Percentiles rank a stretch among this genome's conserved stretches.
Evolutionary conservation across 2,888 invertebrate genomes (phyloP).

Genomic region (Parasteatoda lunata): DNA sequence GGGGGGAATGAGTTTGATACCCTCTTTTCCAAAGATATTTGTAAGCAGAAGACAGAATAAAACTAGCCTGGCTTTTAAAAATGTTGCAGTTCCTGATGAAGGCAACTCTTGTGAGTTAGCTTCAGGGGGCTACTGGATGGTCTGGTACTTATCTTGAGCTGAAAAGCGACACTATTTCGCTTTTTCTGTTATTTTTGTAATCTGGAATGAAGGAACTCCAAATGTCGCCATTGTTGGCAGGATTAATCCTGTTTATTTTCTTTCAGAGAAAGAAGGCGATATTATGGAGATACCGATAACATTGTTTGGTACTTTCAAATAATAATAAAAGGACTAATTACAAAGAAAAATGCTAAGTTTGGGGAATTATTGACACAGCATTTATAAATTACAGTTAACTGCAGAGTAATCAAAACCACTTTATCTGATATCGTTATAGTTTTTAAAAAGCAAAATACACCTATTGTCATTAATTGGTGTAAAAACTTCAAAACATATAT

Average conservation of each 20-base stretch:
- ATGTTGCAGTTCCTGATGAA: conserved; percentile 19
- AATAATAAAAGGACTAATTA: too few species aligned
- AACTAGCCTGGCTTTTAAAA: not conserved
- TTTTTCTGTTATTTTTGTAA: not conserved
- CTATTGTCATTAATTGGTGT: too few species aligned
- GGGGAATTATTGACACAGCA: too few species aligned
- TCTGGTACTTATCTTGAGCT: not conserved
- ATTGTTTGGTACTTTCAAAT: too few species aligned
- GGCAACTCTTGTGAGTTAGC: not conserved
- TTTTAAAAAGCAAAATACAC: too few species aligned
- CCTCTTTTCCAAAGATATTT: conserved; percentile 22
- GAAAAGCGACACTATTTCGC: not conserved
- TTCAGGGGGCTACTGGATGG: conserved; percentile 4
- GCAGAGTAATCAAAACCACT: too few species aligned
- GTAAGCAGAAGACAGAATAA: conserved; percentile 33
- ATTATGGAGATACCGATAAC: too few species aligned
- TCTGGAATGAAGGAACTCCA: not conserved
- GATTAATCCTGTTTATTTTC: not conserved
- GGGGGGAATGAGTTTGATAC: not conserved
- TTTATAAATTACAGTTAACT: too few species aligned
- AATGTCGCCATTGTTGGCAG: not conserved
- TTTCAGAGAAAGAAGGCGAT: too few species aligned
- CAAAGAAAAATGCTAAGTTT: too few species aligned
- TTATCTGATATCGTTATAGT: too few species aligned
- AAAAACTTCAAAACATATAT: too few species aligned